Base-by-base conservation (phyloP, 2,113 vertebrate species). In the Leucoraja erinaceus region DNA sequence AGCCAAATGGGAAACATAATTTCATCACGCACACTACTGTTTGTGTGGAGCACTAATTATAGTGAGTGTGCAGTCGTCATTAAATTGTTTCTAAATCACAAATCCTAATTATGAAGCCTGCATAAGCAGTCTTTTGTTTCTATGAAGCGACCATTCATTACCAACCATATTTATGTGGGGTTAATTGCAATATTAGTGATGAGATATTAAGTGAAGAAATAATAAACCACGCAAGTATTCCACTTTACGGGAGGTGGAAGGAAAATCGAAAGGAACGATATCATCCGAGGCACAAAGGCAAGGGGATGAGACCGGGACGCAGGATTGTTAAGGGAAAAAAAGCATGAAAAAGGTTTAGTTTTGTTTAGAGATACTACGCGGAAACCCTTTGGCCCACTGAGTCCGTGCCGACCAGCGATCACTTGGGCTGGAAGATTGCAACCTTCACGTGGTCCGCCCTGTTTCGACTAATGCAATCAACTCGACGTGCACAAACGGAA, bases 31-130 rank as follows among this genome's bases (percentile, higher is more conserved):
- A 25, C 88, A 28, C 22, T 91, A 72, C 33, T 72, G 38, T 54
- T 91, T 91, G 66, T 70, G 70, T 72, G 70, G 20, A 90, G 88
- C 33, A 72, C 66, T 72, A 91, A 72, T 47, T 54, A 47, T 22
- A 47, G 38, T 16, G 72, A 91, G 66, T 22, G 9, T 28, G 2
- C 31, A 91, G 72, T 91, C 12, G 14, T 79, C 22, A 28, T 72
- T 22, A 38, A 47, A 47, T 72, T 33, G 20, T 54, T 91, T 91
- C 31, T 70, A 25, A 25, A 91, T 91, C 66, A 33, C 61, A 90
- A 68, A 68, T 33, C 31, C 12, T 70, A 91, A 54, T 72, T 91
- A 72, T 47, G 31, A 68, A 63, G 33, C n/a, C 31, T 12, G 28
- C 12, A 90, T 90, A 90, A 90, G 33, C 9, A 12, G 54, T 47